Evolutionary conservation across 2,797 vertebrate genomes (phyloP).

Genomic region (Myotis daubentonii): DNA sequence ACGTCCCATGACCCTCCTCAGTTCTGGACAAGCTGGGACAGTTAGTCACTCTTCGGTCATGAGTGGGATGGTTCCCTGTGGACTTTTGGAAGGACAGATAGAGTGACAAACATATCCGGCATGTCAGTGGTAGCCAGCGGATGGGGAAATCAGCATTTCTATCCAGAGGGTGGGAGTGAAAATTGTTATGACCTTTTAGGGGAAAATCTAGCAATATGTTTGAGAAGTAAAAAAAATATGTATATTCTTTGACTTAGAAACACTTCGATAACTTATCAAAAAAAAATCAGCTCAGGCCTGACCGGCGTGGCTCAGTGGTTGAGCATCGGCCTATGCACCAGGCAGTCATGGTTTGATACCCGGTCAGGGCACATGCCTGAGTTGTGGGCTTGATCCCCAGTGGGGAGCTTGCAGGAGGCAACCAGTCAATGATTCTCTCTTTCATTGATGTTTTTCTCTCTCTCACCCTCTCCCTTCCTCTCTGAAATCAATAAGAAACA

Average conservation of each 20-base stretch:
- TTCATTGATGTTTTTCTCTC: no score
- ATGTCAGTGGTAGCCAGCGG: neutral
- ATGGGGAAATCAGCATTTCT: neutral
- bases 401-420: no score
- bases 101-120: neutral
- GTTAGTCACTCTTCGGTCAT: neutral
- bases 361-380: no score
- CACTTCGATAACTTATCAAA: neutral
- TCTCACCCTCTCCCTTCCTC: no score
- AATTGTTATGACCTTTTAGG: neutral
- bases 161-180: neutral
- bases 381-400: no score
- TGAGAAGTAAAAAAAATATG: neutral
- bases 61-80: neutral
- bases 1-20: neutral
- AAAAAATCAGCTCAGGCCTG: neutral
- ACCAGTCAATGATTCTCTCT: no score
- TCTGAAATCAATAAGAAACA: neutral
- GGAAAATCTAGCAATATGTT: neutral
- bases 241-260: constrained; percentile 22
- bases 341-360: no score
- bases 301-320: no score
- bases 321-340: no score
- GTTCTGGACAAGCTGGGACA: neutral
- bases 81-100: neutral